Evolutionary conservation across 2,113 vertebrate species (phyloP).

Genomic region (Mirza zaza): DNA sequence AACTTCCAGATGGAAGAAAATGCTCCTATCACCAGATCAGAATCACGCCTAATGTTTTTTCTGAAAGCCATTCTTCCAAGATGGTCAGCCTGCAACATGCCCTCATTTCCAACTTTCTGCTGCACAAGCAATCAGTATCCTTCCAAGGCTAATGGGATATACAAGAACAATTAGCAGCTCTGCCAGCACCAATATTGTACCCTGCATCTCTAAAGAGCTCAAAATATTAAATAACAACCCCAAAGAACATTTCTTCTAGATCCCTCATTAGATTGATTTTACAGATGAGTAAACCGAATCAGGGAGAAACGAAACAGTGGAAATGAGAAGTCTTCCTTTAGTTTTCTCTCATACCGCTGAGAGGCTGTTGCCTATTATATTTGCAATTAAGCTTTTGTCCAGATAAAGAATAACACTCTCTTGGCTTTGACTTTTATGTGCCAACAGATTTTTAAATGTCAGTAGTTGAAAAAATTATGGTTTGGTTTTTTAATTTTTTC

Average conservation of each 20-base stretch:
- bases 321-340: slow-evolving; percentile 32
- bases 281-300: slow-evolving; percentile 50
- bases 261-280: slow-evolving; percentile 56
- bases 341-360: background rate
- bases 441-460: slow-evolving; percentile 56
- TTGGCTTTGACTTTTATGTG: slow-evolving; percentile 15
- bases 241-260: slow-evolving; percentile 37
- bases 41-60: background rate
- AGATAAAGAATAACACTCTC: slow-evolving; percentile 26
- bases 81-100: background rate
- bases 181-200: background rate
- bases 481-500: background rate
- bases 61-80: background rate
- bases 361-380: background rate
- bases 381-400: slow-evolving; percentile 59
- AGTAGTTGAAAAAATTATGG: background rate
- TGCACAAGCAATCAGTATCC: background rate
- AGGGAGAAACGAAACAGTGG: background rate
- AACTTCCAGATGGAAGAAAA: slow-evolving; percentile 45
- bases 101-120: slow-evolving; percentile 36
- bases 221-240: slow-evolving; percentile 64
- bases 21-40: background rate
- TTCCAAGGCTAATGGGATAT: slow-evolving; percentile 28
- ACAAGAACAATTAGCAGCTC: slow-evolving; percentile 51
- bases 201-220: slow-evolving; percentile 47